A percentile compares a stretch with the other conserved stretches of the same genome.
Evolutionary conservation across 2,888 invertebrate species (phyloP).

Genomic region (Strigamia maritima): DNA sequence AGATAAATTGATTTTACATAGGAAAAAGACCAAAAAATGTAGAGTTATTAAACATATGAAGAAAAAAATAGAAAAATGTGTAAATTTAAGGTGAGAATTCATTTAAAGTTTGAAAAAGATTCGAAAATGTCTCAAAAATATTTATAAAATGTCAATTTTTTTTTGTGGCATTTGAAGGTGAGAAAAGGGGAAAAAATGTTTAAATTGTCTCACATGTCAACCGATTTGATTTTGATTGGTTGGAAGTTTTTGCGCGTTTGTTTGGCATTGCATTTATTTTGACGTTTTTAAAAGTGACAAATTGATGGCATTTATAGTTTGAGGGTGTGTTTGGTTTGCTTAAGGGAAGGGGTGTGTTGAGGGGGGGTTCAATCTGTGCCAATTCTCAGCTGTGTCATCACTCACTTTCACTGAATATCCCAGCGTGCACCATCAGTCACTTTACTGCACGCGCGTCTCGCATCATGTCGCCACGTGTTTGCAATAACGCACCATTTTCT

Average conservation of each 20-base stretch:
- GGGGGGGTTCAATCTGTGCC: conserved; percentile 3
- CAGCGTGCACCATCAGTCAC: not conserved
- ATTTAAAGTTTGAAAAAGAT: too few species aligned
- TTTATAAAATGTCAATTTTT: too few species aligned
- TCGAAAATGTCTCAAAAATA: too few species aligned
- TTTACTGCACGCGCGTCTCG: not conserved
- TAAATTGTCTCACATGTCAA: too few species aligned
- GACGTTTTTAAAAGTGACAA: conserved; percentile 4
- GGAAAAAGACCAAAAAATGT: too few species aligned
- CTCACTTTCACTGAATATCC: not conserved
- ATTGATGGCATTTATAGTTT: not conserved
- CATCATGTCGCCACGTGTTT: not conserved
- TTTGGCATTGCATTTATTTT: not conserved
- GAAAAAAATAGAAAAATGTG: too few species aligned
- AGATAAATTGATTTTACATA: too few species aligned
- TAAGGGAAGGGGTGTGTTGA: not conserved
- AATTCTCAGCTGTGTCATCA: conserved; percentile 4
- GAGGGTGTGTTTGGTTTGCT: not conserved
- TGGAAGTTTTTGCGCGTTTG: not conserved
- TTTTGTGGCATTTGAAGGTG: too few species aligned
- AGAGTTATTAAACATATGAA: too few species aligned
- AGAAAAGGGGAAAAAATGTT: too few species aligned
- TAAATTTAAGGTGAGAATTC: too few species aligned
- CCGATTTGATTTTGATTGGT: not conserved
- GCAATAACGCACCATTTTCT: not conserved